A percentile compares a stretch with the other conserved stretches of the same genome.
phyloP scores from a whole-genome alignment of 2,113 vertebrate species.

The Hemibagrus wyckioides region DNA sequence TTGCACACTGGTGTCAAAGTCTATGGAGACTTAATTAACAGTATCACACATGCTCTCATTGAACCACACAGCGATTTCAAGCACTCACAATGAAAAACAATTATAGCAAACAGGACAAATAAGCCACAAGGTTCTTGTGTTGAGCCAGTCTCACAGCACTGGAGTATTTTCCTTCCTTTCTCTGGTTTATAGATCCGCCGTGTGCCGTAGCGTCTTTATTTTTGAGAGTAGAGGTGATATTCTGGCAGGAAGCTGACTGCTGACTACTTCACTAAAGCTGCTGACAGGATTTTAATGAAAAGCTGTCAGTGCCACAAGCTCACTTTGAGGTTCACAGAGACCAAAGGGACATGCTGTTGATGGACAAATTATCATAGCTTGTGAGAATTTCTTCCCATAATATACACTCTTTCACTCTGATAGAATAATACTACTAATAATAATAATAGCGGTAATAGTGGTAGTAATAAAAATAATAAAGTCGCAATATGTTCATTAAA shows the following conservation, averaged over 20 bases:
- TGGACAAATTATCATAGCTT: slow-evolving; percentile 54
- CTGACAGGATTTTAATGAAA: slow-evolving; percentile 74
- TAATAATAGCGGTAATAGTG: background rate
- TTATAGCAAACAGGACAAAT: slow-evolving; percentile 27
- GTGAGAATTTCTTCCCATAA: slow-evolving; percentile 22
- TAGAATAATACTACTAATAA: background rate
- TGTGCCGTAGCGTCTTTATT: slow-evolving; percentile 17
- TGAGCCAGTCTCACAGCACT: background rate
- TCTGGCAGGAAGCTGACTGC: slow-evolving; percentile 61
- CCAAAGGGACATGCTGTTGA: slow-evolving; percentile 53
- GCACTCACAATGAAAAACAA: slow-evolving; percentile 38
- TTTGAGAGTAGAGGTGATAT: slow-evolving; percentile 56
- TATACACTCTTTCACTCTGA: background rate
- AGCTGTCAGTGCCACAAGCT: slow-evolving; percentile 68
- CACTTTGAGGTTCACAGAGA: slow-evolving; percentile 58
- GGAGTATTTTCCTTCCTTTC: background rate
- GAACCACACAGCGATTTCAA: slow-evolving; percentile 20
- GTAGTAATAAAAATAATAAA: background rate
- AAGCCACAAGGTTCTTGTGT: background rate
- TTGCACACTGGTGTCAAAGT: slow-evolving; percentile 62
- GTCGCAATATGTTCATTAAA: background rate
- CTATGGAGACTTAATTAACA: slow-evolving; percentile 74
- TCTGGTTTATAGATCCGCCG: background rate
- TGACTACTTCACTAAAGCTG: slow-evolving; percentile 69
- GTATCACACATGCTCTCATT: slow-evolving; percentile 46